Base-by-base conservation (phyloP, 37 sponge, comb jelly and placozoan genomes). In the Oopsacas minuta region DNA sequence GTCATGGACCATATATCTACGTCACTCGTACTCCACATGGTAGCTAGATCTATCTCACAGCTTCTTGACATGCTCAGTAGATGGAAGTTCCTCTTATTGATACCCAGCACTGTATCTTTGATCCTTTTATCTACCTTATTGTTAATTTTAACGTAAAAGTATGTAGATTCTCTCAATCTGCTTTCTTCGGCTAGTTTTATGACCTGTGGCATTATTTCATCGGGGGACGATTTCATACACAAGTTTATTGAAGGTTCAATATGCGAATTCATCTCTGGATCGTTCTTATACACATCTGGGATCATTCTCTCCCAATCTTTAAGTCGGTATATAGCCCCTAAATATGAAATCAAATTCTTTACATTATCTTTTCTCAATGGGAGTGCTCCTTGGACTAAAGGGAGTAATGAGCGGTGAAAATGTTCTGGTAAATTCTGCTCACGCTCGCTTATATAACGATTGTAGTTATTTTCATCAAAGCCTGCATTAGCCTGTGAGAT, bases 81-180 rank as follows among this genome's bases (percentile, higher is more conserved):
- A 12, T 61, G 75, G 7, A 61, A 32, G 75, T 61, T 61, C 75
- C 30, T 3, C 32, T 25, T 10, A 12, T 34, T 12, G 17, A 61
- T 12, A 34, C 75, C 75, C 28, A 61, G 30, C 1, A 61, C 30
- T n/a, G 75, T 12, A 34, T 61, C 75, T 32, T 3, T 61, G 3
- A 61, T 20, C 30, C 28, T 61, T 12, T 61, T 61, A 10, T 10
- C 28, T 34, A 61, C 1, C 28, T 61, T 61, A 12, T 61, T 61
- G 75, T 61, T 61, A 3, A 61, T n/a, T 61, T 61, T 61, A n/a
- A 61, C 75, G 20, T n/a, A n/a, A 34, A 61, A 61, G 75, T 61
- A 61, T 25, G 28, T n/a, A 20, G 75, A 61, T 25, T 61, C 30
- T 12, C 75, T 61, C 28, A 61, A 34, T 12, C 28, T 61, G 30